A percentile compares a stretch with the other conserved stretches of the same genome.
phyloP scores from a whole-genome alignment of 2,797 vertebrate species.

The Xenopus petersii region DNA sequence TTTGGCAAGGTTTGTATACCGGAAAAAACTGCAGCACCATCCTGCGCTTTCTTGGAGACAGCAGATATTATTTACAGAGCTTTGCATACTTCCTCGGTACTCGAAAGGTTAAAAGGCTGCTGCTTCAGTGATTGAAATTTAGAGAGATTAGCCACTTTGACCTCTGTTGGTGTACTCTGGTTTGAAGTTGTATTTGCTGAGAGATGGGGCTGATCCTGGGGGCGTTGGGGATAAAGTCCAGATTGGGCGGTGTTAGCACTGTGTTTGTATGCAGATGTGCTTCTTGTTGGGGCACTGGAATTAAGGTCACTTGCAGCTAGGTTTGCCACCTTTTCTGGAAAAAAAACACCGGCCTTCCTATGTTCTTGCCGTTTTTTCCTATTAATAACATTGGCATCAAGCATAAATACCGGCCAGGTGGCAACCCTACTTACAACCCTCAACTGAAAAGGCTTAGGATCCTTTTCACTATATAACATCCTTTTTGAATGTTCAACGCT shows the following conservation, averaged over 20 bases:
- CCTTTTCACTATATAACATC: not conserved
- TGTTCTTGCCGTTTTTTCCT: too few species aligned
- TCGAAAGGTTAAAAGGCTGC: not conserved
- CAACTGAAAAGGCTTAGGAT: not conserved
- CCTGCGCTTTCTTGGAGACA: too few species aligned
- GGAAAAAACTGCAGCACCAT: too few species aligned
- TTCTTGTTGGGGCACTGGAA: not conserved
- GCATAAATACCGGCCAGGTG: too few species aligned
- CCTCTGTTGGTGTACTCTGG: slow-evolving; percentile 7
- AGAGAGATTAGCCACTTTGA: not conserved
- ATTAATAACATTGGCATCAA: too few species aligned
- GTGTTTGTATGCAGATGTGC: not conserved
- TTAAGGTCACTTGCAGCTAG: not conserved
- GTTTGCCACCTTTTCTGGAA: too few species aligned
- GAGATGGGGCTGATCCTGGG: not conserved
- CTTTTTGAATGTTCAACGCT: not conserved
- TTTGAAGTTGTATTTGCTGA: slow-evolving; percentile 5
- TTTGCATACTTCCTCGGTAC: not conserved
- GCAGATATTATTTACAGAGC: not conserved
- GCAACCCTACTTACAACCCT: too few species aligned
- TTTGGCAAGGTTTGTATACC: too few species aligned
- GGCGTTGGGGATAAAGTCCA: slow-evolving; percentile 22
- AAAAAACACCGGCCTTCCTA: too few species aligned
- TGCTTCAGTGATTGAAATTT: not conserved
- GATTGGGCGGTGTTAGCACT: not conserved